Base-by-base conservation (phyloP, 2,797 vertebrate genomes). In the Antrozous pallidus region DNA sequence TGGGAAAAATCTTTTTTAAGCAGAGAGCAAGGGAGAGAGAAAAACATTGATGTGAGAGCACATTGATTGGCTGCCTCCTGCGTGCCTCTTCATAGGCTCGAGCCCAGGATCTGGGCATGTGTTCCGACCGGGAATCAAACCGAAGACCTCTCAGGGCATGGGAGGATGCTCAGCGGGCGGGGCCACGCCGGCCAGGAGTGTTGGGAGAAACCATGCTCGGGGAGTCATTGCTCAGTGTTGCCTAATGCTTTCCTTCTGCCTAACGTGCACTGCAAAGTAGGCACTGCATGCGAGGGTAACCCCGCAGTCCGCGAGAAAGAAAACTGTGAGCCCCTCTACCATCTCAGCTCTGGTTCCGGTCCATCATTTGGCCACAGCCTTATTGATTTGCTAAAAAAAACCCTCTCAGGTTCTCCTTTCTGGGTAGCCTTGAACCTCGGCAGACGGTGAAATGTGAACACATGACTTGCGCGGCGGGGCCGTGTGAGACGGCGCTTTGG, bases 211-310 rank as follows among this genome's bases (percentile, higher is more conserved):
- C 97, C 61, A 18, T 6, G 20, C 6, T 11, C 24, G 11, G 2
- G 63, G 81, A 97, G 90, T 8, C 26, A 38, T 22, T 31, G 74
- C 58, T 26, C 97, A 5, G 0, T 40, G 33, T 65, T 16, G 94
- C 47, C 96, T 96, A 98, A 80, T 97, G 98, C 77, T 97, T 95
- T 10, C 97, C 26, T 95, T 96, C 79, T 96, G 97, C 84, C 98
- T 98, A 96, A 98, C 98, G 94, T 98, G 96, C 45, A 93, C 42
- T 8, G 95, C 67, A 26, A 99, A 98, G 96, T 97, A 98, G 24
- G 98, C 98, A 4, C 98, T 98, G 97, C 98, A 98, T 7, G 98
- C 96, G 3, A 98, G 96, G 96, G 98, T 98, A 73, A 99, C 75
- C 98, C 97, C 0, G 96, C 96, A 16, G 98, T 94, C 17, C 99